phyloP scores from a whole-genome alignment of 2,797 vertebrate genomes.

The Eulemur albifrons region DNA sequence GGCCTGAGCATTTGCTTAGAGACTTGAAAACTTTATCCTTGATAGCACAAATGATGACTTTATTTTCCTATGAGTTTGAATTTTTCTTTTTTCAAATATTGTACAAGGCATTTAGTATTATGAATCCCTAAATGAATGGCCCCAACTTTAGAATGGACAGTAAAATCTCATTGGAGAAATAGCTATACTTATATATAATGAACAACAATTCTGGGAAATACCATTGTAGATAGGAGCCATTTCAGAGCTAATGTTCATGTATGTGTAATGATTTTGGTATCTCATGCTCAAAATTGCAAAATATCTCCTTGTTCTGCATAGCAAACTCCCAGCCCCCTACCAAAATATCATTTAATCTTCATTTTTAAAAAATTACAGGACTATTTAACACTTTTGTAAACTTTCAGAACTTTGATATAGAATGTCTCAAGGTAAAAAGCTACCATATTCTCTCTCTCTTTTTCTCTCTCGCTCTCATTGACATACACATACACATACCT shows the following conservation, averaged over 20 bases:
- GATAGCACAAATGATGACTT: conserved; percentile 58
- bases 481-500: too few species aligned
- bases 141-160: not conserved
- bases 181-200: conserved; percentile 46
- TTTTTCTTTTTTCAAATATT: conserved; percentile 69
- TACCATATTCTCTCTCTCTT: not conserved
- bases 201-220: conserved; percentile 58
- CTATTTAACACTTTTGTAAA: not conserved
- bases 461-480: not conserved
- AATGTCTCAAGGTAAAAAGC: not conserved
- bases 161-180: conserved; percentile 55
- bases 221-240: conserved; percentile 13
- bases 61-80: conserved; percentile 51
- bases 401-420: not conserved
- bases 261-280: not conserved
- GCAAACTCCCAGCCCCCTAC: not conserved
- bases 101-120: conserved; percentile 40
- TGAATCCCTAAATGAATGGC: conserved; percentile 50
- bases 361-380: not conserved
- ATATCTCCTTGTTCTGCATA: not conserved
- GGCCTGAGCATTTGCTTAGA: conserved; percentile 44
- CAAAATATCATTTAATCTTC: not conserved
- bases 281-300: conserved; percentile 14
- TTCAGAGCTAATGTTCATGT: not conserved
- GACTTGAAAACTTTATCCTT: conserved; percentile 62